Base-by-base conservation (phyloP, 2,888 invertebrate species). In the Drosophila birchii region DNA sequence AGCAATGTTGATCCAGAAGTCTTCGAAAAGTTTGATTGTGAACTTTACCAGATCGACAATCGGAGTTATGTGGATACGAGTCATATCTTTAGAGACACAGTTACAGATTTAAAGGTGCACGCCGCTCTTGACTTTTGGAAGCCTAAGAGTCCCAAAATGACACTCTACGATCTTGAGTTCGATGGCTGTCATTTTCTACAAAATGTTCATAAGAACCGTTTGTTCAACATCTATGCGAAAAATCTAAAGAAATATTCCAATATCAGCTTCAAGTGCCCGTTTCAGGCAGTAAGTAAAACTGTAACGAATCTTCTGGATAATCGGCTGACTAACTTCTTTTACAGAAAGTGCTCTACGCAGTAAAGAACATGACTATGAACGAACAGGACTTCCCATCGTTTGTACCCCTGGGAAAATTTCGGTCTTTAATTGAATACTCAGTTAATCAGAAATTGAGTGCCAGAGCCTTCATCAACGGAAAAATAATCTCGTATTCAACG, bases 61-160 rank as follows among this genome's bases (percentile, higher is more conserved):
- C 77, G 70, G 9, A 78, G 78, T 45, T 78, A 57, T 45, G 32
- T 75, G 8, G 64, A 64, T 16, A 44, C 64, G 1, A 29, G 44
- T 7, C 51, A 58, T 16, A 49, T 63, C 5, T 45, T 78, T 1
- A 53, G 29, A 16, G 45, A 43, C 7, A 39, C 14, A 16, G 39
- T 70, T 5, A 32, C 69, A 11, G 16, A 61, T 16, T 12, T 68
- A 0, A 18, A 2, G 12, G 61, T 51, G 3, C 59, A 71, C 12
- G 47, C 70, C 23, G 32, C 29, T 0, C 18, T 70, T 29, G 70
- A 61, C 18, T 60, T 70, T 12, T 45, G 44, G 39, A 70, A 71
- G 38, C 5, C 23, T 1, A 61, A 70, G 11, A 54, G 53, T 12
- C 45, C 41, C 16, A 70, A 51, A 38, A 47, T 70, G 53, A 41